These are phyloP conservation scores for Anarhynchus alexandrinus DNA, from an alignment of 2,113 vertebrate genomes.

Conservation along the genomic window DNA sequence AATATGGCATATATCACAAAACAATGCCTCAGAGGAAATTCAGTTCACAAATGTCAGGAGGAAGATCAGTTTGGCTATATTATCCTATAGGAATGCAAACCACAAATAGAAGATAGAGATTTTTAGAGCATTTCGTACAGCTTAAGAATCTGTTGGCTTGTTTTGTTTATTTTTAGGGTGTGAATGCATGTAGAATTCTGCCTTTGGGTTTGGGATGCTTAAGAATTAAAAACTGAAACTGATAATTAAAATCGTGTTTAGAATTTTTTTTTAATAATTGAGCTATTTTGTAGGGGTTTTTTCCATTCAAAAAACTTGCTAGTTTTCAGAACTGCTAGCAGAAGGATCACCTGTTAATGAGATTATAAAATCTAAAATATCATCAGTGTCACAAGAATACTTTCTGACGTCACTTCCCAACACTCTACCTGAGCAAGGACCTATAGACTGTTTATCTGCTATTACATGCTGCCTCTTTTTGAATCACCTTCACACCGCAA, in stretches of 20 bases:
- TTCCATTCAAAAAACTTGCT: background rate
- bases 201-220: background rate
- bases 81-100: slow-evolving; percentile 51
- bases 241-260: background rate
- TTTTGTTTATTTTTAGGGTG: background rate
- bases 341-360: background rate
- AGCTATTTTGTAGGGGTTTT: background rate
- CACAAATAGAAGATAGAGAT: slow-evolving; percentile 44
- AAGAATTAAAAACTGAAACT: background rate
- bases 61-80: slow-evolving; percentile 4
- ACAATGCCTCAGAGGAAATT: slow-evolving; percentile 34
- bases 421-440: background rate
- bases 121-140: slow-evolving; percentile 36
- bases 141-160: slow-evolving; percentile 8
- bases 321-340: background rate
- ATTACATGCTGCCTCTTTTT: background rate
- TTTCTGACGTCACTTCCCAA: background rate
- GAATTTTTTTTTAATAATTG: background rate
- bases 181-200: background rate
- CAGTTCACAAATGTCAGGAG: slow-evolving; percentile 47
- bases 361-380: background rate
- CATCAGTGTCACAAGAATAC: background rate
- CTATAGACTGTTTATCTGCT: background rate
- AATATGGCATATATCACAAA: slow-evolving; percentile 51
- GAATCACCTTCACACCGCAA: background rate